Evolutionary conservation across 1,140 invertebrate species (phyloP).

Genomic region (Pissodes strobi): DNA sequence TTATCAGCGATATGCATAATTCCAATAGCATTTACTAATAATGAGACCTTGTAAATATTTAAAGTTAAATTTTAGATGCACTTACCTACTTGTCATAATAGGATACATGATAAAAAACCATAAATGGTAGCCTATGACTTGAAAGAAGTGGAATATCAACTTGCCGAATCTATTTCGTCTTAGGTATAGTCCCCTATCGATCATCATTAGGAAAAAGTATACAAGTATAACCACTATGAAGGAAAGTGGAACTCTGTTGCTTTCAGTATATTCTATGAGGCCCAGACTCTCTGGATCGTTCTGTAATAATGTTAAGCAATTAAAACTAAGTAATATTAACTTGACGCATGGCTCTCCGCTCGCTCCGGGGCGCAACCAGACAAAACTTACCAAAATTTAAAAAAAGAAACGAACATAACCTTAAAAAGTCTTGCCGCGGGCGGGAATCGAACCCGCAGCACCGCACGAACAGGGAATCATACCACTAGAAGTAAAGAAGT

Average conservation of each 20-base stretch:
- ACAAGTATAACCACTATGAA: conserved; percentile 4
- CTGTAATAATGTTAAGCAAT: background rate
- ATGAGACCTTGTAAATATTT: background rate
- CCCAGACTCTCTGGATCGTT: background rate
- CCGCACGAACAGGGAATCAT: no score
- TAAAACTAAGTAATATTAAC: no score
- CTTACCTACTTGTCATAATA: conserved; percentile 10
- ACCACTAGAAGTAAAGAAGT: no score
- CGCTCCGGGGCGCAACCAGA: no score
- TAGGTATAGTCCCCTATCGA: conserved; percentile 16
- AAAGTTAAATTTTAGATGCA: background rate
- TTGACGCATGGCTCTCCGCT: no score
- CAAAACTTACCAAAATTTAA: no score
- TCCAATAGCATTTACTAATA: no score
- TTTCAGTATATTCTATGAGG: conserved; percentile 3
- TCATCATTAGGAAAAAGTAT: conserved; percentile 8
- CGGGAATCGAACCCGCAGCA: no score
- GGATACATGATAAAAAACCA: conserved; percentile 23
- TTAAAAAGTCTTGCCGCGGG: no score
- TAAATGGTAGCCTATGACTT: conserved; percentile 8
- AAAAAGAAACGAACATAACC: no score
- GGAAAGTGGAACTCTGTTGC: conserved; percentile 11
- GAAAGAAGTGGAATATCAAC: conserved; percentile 17
- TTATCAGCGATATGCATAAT: no score
- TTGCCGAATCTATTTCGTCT: conserved; percentile 21